phyloP scores from a whole-genome alignment of 2,888 invertebrate genomes.

The Trachelus tabidus region DNA sequence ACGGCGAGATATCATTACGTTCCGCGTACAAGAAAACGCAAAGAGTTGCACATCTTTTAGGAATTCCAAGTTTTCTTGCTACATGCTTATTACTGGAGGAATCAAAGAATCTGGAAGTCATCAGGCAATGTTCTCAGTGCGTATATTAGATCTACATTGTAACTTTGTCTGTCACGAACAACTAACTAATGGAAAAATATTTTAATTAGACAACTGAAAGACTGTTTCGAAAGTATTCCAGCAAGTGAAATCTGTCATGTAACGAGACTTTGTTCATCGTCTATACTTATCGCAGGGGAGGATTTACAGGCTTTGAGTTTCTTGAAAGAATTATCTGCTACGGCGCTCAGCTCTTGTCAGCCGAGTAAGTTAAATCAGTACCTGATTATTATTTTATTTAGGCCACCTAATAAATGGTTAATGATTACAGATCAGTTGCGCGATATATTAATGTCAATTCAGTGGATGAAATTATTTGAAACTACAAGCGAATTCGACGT shows the following conservation, averaged over 20 bases:
- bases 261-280: slow-evolving; percentile 27
- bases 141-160: slow-evolving; percentile 7
- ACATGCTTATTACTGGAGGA: slow-evolving; percentile 35
- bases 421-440: background rate
- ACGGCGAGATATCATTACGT: slow-evolving; percentile 18
- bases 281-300: slow-evolving; percentile 22
- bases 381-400: background rate
- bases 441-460: background rate
- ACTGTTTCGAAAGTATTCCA: background rate
- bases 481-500: background rate
- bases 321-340: slow-evolving; percentile 28
- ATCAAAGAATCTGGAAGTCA: slow-evolving; percentile 27
- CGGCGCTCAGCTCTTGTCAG: slow-evolving; percentile 31
- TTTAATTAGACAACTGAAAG: background rate
- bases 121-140: slow-evolving; percentile 41
- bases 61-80: slow-evolving; percentile 35
- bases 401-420: background rate
- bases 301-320: slow-evolving; percentile 17
- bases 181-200: background rate
- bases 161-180: background rate
- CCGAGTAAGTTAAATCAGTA: slow-evolving; percentile 27
- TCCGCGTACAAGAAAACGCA: slow-evolving; percentile 30
- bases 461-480: background rate
- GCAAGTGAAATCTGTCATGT: slow-evolving; percentile 11
- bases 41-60: slow-evolving; percentile 41